Conservation (phyloP, 2,113 vertebrate genomes). For the Zapornia atra region DNA sequence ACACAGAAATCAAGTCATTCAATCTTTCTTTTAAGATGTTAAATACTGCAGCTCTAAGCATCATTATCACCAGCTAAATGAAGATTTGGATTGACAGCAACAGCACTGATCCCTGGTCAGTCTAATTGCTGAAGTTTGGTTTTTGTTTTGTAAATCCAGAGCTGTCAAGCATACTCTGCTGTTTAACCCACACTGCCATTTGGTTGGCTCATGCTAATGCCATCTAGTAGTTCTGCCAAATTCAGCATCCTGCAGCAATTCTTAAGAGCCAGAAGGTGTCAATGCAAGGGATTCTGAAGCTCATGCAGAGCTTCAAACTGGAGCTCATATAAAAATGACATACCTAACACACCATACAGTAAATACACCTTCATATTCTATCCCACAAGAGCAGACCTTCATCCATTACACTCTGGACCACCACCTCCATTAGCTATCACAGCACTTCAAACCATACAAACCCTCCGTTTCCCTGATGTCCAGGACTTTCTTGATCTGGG, state of each 20-base stretch:
- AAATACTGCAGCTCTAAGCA: not conserved
- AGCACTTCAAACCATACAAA: constrained; percentile 61
- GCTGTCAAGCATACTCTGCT: not conserved
- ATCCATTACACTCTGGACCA: not conserved
- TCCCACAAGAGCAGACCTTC: not conserved
- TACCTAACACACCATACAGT: not conserved
- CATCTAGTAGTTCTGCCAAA: not conserved
- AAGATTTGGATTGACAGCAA: not conserved
- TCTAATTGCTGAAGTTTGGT: not conserved
- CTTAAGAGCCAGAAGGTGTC: not conserved
- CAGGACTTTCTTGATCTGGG: constrained; percentile 94
- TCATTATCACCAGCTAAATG: not conserved
- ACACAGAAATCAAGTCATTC: not conserved
- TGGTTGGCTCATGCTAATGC: not conserved
- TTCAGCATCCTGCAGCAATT: not conserved
- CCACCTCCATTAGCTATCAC: not conserved
- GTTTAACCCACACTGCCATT: constrained; percentile 1
- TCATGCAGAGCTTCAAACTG: not conserved
- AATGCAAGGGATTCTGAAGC: not conserved
- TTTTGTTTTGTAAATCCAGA: not conserved
- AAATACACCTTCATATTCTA: not conserved
- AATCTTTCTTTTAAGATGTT: not conserved
- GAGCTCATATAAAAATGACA: not conserved
- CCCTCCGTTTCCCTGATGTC: constrained; percentile 96
- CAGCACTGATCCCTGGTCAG: not conserved